These are phyloP conservation scores for Zenarchopterus dispar DNA, from an alignment of 2,797 vertebrate genomes.

Conservation along the genomic window DNA sequence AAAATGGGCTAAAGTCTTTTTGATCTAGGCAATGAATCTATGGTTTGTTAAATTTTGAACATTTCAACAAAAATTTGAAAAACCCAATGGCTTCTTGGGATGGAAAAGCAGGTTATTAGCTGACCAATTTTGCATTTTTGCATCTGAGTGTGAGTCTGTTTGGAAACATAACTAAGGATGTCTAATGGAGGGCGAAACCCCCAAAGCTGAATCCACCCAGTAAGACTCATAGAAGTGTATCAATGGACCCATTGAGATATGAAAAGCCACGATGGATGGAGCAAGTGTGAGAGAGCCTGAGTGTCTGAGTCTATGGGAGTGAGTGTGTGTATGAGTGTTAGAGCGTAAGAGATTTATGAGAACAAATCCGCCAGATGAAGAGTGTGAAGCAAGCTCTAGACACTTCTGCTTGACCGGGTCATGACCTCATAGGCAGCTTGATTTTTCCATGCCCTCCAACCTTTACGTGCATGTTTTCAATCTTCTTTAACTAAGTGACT, in stretches of 20 bases:
- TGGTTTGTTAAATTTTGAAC: no score
- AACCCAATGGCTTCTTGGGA: no score
- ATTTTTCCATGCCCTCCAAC: slow-evolving; percentile 41
- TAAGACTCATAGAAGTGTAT: slow-evolving; percentile 53
- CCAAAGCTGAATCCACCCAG: slow-evolving; percentile 54
- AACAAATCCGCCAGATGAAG: slow-evolving; percentile 55
- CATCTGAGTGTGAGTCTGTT: slow-evolving; percentile 1
- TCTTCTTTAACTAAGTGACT: background rate
- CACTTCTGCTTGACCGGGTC: slow-evolving; percentile 46
- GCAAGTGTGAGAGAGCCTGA: slow-evolving; percentile 33
- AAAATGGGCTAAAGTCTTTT: no score
- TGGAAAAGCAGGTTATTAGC: background rate
- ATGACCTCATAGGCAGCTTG: slow-evolving; percentile 31
- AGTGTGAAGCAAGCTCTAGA: slow-evolving; percentile 52
- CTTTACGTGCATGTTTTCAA: slow-evolving; percentile 11
- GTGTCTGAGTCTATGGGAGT: slow-evolving; percentile 34
- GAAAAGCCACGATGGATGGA: slow-evolving; percentile 42
- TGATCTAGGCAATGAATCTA: no score
- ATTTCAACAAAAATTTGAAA: no score
- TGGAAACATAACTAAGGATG: slow-evolving; percentile 29
- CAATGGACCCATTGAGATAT: slow-evolving; percentile 74
- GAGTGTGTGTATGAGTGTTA: slow-evolving; percentile 53
- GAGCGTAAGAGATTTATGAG: slow-evolving; percentile 51
- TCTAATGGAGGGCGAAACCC: slow-evolving; percentile 24
- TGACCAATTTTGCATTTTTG: background rate